Evolutionary conservation across 2,888 invertebrate species (phyloP), one percentile per base, ranked within the genome.

Genomic region (Luperina testacea): DNA sequence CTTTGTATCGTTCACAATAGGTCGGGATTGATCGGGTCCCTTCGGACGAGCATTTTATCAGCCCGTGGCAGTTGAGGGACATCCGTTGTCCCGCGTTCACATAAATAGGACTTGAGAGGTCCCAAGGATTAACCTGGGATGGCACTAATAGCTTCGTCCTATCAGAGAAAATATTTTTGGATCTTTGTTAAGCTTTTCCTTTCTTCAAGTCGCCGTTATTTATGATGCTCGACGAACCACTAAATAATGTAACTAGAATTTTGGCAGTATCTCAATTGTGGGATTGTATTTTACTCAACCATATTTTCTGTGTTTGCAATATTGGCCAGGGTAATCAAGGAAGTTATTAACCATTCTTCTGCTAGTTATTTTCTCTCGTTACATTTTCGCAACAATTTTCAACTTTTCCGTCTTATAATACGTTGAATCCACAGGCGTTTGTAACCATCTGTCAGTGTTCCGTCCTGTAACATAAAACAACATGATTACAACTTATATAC

Each of bases 1-100:
- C 89, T 89, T 90, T 89, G 89, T 91, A 90, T 90, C 90, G 89
- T 78, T 86, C 90, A 93, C 93, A 93, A 93, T 93, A 88, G 91
- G 88, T 87, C 80, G 89, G 91, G 91, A 92, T 91, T 91, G 92
- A 92, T 92, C 90, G 91, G 85, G 90, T 90, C 90, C 90, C 89
- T 91, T 90, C 76, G 89, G 90, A 90, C 90, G 90, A 90, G 90
- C 90, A 90, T 91, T 92, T 92, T 93, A 93, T 93, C 93, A 92
- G 91, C 86, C 88, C 89, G 86, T 89, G 82, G 87, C 92, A 92
- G 92, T 90, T 90, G 90, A 90, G 91, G 90, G 91, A 90, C 87
- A 90, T 92, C 90, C 89, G 87, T 85, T 87, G 86, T 91, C 89
- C 89, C 90, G 81, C 84, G 85, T 84, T 89, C 90, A 89, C 87